A percentile compares a stretch with the other conserved stretches of the same genome.
Conservation (phyloP, 2,797 vertebrate genomes). For the Psittacula derbiana region DNA sequence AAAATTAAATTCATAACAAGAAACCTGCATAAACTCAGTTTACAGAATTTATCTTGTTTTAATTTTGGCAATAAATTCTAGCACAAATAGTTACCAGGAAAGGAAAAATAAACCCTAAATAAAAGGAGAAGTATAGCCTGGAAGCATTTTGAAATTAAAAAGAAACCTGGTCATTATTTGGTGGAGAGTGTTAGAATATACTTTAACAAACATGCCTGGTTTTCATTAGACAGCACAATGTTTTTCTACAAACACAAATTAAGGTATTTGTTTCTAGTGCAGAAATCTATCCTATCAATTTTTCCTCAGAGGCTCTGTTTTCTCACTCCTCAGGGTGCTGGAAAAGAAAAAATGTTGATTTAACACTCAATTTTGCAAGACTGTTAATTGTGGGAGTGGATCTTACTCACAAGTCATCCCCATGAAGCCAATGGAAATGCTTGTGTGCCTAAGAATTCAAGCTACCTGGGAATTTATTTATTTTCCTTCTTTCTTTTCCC, state of each 20-base stretch:
- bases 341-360: constrained; percentile 2
- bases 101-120: neutral
- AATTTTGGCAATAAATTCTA: neutral
- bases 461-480: neutral
- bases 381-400: constrained; percentile 10
- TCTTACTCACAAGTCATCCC: neutral
- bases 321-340: neutral
- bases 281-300: constrained; percentile 20
- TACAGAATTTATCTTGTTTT: neutral
- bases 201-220: neutral
- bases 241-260: constrained; percentile 23
- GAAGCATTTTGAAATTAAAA: neutral
- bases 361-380: neutral
- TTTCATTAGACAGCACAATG: neutral
- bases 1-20: neutral
- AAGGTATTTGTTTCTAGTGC: constrained; percentile 5
- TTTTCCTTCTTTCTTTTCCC: neutral
- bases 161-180: neutral
- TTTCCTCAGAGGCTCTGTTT: constrained; percentile 6
- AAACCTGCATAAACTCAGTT: neutral
- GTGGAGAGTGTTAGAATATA: neutral
- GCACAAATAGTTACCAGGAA: neutral
- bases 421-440: neutral
- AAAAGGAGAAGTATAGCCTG: neutral
- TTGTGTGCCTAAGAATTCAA: neutral